Base-by-base conservation (phyloP, 2,888 invertebrate species). In the Meandrusa payeni region DNA sequence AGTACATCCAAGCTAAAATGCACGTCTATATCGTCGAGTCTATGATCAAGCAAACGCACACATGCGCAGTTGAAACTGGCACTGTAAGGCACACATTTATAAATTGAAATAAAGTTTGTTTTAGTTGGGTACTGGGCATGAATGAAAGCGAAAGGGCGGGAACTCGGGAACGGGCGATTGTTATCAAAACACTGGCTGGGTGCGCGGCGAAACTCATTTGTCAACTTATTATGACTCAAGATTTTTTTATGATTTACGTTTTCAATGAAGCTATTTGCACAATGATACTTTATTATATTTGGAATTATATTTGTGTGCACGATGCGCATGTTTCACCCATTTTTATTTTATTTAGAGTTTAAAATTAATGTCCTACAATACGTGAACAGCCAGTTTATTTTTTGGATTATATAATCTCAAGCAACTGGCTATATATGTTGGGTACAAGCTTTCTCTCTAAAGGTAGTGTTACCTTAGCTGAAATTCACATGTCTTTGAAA, bases 81-180 rank as follows among this genome's bases (percentile, higher is more conserved):
- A 61, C 56, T 56, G 65, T 60, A 61, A 78, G 60, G 66, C 81
- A 77, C 80, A 83, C 82, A 80, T 67, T 69, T 67, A 74, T 68
- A 76, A 82, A 79, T 75, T 77, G 81, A 80, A 85, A 86, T 86
- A 82, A 85, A 86, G 81, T 85, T 85, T 78, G 82, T 80, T 86
- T 86, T 85, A 87, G 86, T 87, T 83, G 81, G 75, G 76, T 77
- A 80, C 68, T 74, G 71, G 74, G 76, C 76, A 74, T 82, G 82
- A 82, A 82, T 81, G 86, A 82, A 81, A 83, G 72, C 64, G 83
- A 83, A 79, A 83, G 78, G 76, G 72, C 66, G 55, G 49, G 43
- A 43, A 45, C 23, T 38, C 10, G 43, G 34, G 46, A 53, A 58
- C 54, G 57, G 54, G 51, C 57, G 69, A 76, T 76, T 77, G 72